Evolutionary conservation across 2,888 invertebrate genomes (phyloP), one percentile per base, ranked within the genome.

Genomic region (Tinea pellionella): DNA sequence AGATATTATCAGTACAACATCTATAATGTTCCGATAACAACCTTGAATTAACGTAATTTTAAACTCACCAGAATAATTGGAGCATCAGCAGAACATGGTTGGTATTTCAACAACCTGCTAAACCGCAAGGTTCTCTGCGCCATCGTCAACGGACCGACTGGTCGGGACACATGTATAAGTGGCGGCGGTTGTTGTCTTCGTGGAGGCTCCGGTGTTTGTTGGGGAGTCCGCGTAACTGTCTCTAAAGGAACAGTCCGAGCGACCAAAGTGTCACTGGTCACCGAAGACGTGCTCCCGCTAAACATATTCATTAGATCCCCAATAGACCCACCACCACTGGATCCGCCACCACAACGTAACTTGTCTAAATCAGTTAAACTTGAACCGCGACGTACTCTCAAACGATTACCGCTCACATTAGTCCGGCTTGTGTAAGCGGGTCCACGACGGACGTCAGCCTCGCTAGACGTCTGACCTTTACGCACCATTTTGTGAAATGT

Each of bases 261-360:
- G 47, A 94, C 90, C 65, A 93, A 75, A 57, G 91, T 90, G 67
- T 93, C 93, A 75, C 93, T 92, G 15, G 92, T 89, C 1, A 93
- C 89, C 66, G 92, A 93, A 87, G 91, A 92, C 63, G 88, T 90
- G 70, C 91, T 91, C 42, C 92, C 92, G 63, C 93, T 93, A 69
- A 92, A 93, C 71, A 90, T 91, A 75, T 94, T 94, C 94, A 94
- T 94, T 67, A 94, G 79, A 74, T 94, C 94, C 1, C 94, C 94
- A 56, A 94, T 93, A 66, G 93, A 93, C 15, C 91, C 92, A 16
- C 88, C 84, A 2, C 84, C 80, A 62, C 82, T 86, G 0, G 86
- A 82, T 1, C 84, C 78, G 11, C 74, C 80, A 29, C 79, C 73
- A 59, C 74, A 87, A 61, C 90, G 82, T 30, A 92, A 74, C 70